Conservation (phyloP, 2,888 invertebrate genomes). For the Eudasyphora cyanicolor region DNA sequence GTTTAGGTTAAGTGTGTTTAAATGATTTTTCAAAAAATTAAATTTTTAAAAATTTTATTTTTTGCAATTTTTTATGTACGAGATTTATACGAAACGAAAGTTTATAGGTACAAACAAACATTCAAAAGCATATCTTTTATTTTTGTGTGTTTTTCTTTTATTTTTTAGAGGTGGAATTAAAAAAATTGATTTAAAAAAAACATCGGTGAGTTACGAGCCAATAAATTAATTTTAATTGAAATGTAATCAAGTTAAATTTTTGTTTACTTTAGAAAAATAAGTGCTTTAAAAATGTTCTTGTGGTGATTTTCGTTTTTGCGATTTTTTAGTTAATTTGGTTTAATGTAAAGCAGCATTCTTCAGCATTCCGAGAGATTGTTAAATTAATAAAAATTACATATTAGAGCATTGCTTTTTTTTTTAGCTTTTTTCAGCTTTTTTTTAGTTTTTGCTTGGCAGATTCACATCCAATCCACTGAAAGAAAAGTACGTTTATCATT, state of each 20-base stretch:
- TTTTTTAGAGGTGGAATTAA: constrained; percentile 4
- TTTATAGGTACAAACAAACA: constrained; percentile 12
- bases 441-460: constrained; percentile 15
- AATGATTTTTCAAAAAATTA: constrained; percentile 1
- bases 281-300: constrained; percentile 28
- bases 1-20: constrained; percentile 2
- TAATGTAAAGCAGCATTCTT: constrained; percentile 20
- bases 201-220: constrained; percentile 51
- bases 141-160: constrained; percentile 4
- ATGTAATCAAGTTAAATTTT: not conserved
- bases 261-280: not conserved
- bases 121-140: constrained; percentile 22
- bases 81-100: not conserved
- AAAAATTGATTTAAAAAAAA: constrained; percentile 11
- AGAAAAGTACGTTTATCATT: constrained; percentile 22
- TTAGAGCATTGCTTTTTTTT: constrained; percentile 9
- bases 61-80: not conserved
- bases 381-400: constrained; percentile 21
- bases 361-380: constrained; percentile 46
- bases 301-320: constrained; percentile 13
- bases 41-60: not conserved
- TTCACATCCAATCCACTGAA: constrained; percentile 53
- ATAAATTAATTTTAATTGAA: constrained; percentile 8
- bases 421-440: constrained; percentile 13
- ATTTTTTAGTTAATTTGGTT: constrained; percentile 37